Conservation (phyloP, 2,797 vertebrate genomes). For the Vireo griseus region DNA sequence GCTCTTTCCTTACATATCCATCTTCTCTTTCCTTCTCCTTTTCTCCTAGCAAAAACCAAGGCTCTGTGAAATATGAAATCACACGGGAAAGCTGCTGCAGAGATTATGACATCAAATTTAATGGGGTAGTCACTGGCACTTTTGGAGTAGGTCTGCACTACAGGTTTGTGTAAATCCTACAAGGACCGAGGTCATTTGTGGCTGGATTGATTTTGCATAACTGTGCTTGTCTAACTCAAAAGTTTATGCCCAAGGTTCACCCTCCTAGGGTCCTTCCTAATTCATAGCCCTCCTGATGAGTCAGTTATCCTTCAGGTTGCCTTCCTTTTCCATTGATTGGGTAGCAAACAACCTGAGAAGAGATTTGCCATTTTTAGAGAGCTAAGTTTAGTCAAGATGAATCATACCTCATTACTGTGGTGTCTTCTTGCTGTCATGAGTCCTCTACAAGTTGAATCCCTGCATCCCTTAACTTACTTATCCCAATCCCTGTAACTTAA, state of each 20-base stretch:
- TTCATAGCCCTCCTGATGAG: background rate
- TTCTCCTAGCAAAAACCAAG: background rate
- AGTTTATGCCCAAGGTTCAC: background rate
- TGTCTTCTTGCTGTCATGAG: background rate
- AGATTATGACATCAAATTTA: background rate
- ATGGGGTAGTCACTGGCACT: background rate
- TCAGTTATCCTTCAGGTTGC: background rate
- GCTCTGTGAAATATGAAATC: background rate
- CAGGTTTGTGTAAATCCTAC: background rate
- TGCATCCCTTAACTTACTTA: background rate
- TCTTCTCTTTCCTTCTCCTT: background rate
- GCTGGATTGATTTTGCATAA: background rate
- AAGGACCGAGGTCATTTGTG: background rate
- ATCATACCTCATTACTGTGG: background rate
- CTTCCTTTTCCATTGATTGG: background rate
- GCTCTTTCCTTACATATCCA: background rate
- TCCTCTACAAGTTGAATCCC: background rate
- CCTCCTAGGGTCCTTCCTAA: background rate
- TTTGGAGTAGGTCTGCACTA: background rate
- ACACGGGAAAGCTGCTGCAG: background rate
- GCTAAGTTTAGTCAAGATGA: constrained; percentile 1
- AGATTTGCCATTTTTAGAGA: background rate
- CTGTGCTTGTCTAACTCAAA: background rate
- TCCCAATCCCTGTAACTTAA: background rate
- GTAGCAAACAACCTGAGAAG: background rate